Conservation (phyloP, 2,888 invertebrate genomes). For the Euphydryas editha region DNA sequence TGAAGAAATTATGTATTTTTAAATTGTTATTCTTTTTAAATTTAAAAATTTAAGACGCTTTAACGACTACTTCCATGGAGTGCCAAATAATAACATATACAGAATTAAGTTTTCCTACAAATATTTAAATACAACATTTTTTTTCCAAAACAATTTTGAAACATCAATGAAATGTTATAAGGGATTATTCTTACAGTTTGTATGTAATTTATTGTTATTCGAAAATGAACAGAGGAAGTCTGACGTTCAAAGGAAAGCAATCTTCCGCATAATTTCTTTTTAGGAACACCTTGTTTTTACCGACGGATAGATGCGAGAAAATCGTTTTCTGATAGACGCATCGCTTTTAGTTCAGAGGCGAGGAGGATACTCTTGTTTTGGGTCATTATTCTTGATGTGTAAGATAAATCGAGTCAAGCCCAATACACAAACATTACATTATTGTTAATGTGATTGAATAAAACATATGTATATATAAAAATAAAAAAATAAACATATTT, state of each 20-base stretch:
- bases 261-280: slow-evolving; percentile 23
- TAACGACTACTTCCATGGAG: no score
- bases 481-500: neutral
- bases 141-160: neutral
- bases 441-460: neutral
- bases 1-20: neutral
- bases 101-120: no score
- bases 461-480: neutral
- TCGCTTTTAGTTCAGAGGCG: slow-evolving; percentile 15
- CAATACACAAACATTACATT: neutral
- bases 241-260: slow-evolving; percentile 23
- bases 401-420: slow-evolving; percentile 4
- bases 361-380: slow-evolving; percentile 6
- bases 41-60: no score
- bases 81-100: no score
- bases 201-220: slow-evolving; percentile 7
- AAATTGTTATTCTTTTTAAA: neutral
- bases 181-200: slow-evolving; percentile 2
- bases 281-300: slow-evolving; percentile 29
- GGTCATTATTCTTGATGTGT: slow-evolving; percentile 1
- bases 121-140: no score
- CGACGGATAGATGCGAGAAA: slow-evolving; percentile 27
- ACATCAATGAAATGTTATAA: neutral
- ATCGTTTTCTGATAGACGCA: slow-evolving; percentile 32
- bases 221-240: neutral